Evolutionary conservation across 2,113 vertebrate species (phyloP).

Genomic region (rabbit (Oryctolagus cuniculus)): DNA sequence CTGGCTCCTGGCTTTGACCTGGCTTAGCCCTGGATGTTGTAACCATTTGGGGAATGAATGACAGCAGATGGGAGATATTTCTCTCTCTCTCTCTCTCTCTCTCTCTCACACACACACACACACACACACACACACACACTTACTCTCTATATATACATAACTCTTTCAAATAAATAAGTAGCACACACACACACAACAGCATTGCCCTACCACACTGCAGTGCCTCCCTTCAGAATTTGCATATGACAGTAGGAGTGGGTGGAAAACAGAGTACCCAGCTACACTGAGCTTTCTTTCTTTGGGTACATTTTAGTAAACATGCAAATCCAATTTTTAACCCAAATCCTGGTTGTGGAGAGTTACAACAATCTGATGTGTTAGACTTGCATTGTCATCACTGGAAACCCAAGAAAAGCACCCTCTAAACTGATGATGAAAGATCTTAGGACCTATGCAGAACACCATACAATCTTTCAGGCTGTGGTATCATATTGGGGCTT

Average conservation of each 20-base stretch:
- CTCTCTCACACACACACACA: too few relatives aligned
- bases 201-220: neutral
- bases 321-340: neutral
- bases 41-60: too few relatives aligned
- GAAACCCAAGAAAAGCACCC: neutral
- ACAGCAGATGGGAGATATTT: too few relatives aligned
- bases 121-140: too few relatives aligned
- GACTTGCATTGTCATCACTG: neutral
- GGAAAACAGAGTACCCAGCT: neutral
- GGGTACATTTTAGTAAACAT: slow-evolving; percentile 29
- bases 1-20: too few relatives aligned
- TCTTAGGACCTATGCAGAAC: neutral
- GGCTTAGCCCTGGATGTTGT: too few relatives aligned
- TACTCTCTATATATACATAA: too few relatives aligned
- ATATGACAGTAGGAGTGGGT: neutral
- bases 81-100: too few relatives aligned
- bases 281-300: neutral
- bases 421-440: neutral
- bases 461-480: neutral
- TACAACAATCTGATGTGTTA: neutral
- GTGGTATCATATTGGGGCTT: neutral
- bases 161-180: too few relatives aligned
- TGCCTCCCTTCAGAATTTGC: neutral
- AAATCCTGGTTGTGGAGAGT: neutral
- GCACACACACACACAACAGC: too few relatives aligned